Evolutionary conservation across 2,797 vertebrate genomes (phyloP).

Genomic region (Pantherophis alleghaniensis): DNA sequence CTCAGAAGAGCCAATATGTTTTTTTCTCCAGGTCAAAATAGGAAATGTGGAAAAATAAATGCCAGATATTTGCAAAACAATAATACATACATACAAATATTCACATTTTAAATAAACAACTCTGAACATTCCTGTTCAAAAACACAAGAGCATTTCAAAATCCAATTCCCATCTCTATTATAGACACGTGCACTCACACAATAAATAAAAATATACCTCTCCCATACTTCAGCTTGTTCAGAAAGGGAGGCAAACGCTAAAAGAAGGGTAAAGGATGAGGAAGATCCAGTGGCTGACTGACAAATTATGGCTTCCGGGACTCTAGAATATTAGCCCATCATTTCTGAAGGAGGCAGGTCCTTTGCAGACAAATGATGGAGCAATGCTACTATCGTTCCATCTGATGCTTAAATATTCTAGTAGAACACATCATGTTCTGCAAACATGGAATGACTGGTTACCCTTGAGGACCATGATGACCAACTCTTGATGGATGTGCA

Average conservation of each 20-base stretch:
- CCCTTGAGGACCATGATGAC: neutral
- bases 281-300: neutral
- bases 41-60: neutral
- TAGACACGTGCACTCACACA: neutral
- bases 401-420: neutral
- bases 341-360: neutral
- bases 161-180: neutral
- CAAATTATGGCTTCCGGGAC: neutral
- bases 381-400: neutral
- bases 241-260: neutral
- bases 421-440: neutral
- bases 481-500: neutral
- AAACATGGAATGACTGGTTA: neutral
- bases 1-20: neutral
- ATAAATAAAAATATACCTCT: conserved; percentile 7
- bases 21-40: neutral
- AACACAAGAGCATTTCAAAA: neutral
- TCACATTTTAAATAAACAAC: neutral
- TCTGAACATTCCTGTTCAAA: conserved; percentile 18
- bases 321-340: neutral
- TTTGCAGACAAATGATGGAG: neutral
- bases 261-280: neutral
- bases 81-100: conserved; percentile 4
- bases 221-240: neutral
- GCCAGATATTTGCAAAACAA: neutral